Base-by-base conservation (phyloP, 1,140 invertebrate genomes). In the Bemisia tabaci region DNA sequence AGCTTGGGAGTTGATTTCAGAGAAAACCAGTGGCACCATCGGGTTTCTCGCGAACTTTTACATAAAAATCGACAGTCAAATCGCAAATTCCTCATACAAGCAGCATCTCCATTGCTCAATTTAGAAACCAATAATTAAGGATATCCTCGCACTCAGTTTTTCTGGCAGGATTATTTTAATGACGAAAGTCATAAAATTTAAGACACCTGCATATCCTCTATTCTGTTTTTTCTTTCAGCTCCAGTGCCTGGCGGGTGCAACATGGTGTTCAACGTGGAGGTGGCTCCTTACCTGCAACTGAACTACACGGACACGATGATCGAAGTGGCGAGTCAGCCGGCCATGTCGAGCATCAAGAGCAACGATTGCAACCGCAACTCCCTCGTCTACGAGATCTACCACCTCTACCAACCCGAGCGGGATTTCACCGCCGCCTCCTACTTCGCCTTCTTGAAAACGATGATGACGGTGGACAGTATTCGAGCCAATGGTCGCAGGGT, bases 161-260 rank as follows among this genome's bases (percentile, higher is more conserved):
- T n/a, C n/a, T n/a, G n/a, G n/a, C n/a, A n/a, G n/a, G n/a, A n/a
- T n/a, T n/a, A n/a, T n/a, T n/a, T n/a, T n/a, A n/a, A n/a, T n/a
- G n/a, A n/a, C n/a, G n/a, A n/a, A n/a, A n/a, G n/a, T n/a, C n/a
- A n/a, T n/a, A n/a, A n/a, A n/a, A n/a, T n/a, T n/a, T n/a, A n/a
- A n/a, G n/a, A n/a, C n/a, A n/a, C n/a, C n/a, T n/a, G n/a, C n/a
- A n/a, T n/a, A n/a, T n/a, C n/a, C n/a, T n/a, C n/a, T n/a, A n/a
- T n/a, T n/a, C n/a, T n/a, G n/a, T n/a, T n/a, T n/a, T n/a, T n/a
- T n/a, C n/a, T n/a, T 71, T 68, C 75, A 90, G 88, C 83, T 73
- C 89, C 89, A 2, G 78, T 90, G 71, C 88, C 89, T 59, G 89
- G 89, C 67, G 89, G 87, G 27, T 91, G 89, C 72, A 90, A 88